Conservation (phyloP, 2,113 vertebrate genomes). For the Haemorhous mexicanus region DNA sequence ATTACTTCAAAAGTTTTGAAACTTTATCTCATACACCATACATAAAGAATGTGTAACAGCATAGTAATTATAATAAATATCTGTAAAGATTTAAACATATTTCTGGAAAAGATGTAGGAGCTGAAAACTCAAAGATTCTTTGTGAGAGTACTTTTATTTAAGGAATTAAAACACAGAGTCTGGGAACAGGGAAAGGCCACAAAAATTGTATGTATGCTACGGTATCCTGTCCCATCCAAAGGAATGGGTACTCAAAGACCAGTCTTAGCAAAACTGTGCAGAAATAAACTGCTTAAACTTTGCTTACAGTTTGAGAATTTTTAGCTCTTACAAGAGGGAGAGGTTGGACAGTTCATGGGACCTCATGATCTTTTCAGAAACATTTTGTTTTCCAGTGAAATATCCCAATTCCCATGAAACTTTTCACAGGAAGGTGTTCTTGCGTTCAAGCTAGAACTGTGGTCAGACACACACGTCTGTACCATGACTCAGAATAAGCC, state of each 20-base stretch:
- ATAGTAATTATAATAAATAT: neutral
- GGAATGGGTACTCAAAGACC: neutral
- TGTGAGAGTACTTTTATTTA: neutral
- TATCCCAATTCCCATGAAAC: neutral
- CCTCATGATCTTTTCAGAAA: neutral
- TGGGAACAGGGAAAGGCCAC: neutral
- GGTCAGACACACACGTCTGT: neutral
- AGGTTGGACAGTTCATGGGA: neutral
- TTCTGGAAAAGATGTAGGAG: neutral
- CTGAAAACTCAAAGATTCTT: neutral
- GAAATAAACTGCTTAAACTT: neutral
- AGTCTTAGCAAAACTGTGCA: neutral
- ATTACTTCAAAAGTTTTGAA: neutral
- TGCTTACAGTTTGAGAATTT: neutral
- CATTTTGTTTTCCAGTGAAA: neutral
- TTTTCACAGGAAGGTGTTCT: neutral
- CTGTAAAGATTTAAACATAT: neutral
- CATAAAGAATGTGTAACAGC: neutral
- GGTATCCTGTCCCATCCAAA: neutral
- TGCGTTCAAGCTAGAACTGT: neutral
- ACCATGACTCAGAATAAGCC: neutral
- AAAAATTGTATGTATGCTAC: neutral
- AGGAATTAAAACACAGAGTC: neutral
- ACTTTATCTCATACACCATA: neutral
- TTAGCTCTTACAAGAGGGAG: neutral